Evolutionary conservation across 2,888 invertebrate genomes (phyloP).

Genomic region (Beris chalybata): DNA sequence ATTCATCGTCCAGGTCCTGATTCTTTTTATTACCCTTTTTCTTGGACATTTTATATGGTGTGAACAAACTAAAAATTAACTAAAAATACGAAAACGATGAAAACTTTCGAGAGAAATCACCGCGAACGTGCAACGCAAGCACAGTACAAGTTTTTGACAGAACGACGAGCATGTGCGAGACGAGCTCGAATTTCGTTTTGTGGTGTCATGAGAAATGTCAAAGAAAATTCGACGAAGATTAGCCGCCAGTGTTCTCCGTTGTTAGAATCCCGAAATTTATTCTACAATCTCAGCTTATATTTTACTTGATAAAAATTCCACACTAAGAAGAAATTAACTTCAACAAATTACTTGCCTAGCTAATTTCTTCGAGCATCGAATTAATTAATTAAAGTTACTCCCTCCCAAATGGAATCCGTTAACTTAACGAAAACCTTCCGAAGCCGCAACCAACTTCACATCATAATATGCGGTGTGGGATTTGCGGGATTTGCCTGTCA

Average conservation of each 20-base stretch:
- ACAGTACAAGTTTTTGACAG: slow-evolving; percentile 17
- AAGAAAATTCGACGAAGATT: slow-evolving; percentile 4
- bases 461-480: slow-evolving; percentile 4
- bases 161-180: slow-evolving; percentile 18
- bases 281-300: too few relatives aligned
- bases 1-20: slow-evolving; percentile 60
- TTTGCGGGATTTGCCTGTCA: slow-evolving; percentile 21
- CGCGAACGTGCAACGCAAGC: slow-evolving; percentile 21
- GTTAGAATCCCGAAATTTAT: too few relatives aligned
- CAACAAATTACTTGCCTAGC: too few relatives aligned
- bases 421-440: background rate
- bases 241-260: background rate
- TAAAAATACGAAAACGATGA: background rate
- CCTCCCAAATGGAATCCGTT: background rate
- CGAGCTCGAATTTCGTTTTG: background rate
- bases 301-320: too few relatives aligned
- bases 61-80: background rate
- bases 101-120: slow-evolving; percentile 7
- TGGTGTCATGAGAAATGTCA: slow-evolving; percentile 14
- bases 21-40: slow-evolving; percentile 64
- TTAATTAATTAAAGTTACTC: background rate
- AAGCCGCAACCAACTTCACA: slow-evolving; percentile 10
- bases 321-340: too few relatives aligned
- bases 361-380: too few relatives aligned
- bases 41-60: slow-evolving; percentile 60